Conservation (phyloP, 1,140 invertebrate genomes). For the Episyrphus balteatus region DNA sequence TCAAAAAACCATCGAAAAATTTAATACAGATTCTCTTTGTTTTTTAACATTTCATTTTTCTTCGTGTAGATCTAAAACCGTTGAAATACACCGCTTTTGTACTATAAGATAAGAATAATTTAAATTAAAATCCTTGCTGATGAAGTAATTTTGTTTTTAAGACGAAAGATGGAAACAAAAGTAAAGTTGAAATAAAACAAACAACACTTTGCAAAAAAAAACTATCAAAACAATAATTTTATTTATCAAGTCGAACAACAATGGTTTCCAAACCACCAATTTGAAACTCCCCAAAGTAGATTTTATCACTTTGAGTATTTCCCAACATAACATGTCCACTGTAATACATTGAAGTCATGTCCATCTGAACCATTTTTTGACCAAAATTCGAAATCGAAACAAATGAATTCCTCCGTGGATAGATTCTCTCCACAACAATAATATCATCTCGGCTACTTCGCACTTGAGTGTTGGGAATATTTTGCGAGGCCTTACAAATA, state of each 20-base stretch:
- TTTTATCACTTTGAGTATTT: slow-evolving; percentile 41
- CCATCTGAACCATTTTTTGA: slow-evolving; percentile 43
- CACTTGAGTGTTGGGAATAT: slow-evolving; percentile 51
- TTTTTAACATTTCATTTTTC: no score
- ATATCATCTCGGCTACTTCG: slow-evolving; percentile 50
- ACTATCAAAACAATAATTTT: slow-evolving; percentile 12
- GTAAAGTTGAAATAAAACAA: no score
- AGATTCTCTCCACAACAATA: slow-evolving; percentile 61
- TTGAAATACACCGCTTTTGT: no score
- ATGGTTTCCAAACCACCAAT: slow-evolving; percentile 50
- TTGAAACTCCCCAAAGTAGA: slow-evolving; percentile 55
- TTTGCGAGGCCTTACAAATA: slow-evolving; percentile 48
- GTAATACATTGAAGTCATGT: slow-evolving; percentile 62
- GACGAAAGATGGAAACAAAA: no score
- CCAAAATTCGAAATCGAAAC: slow-evolving; percentile 62
- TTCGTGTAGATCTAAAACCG: no score
- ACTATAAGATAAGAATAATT: no score
- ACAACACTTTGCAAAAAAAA: no score
- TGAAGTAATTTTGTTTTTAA: no score
- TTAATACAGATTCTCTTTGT: no score
- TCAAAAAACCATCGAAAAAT: no score
- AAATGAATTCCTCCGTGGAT: slow-evolving; percentile 61
- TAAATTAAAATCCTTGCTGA: no score
- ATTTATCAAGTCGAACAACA: slow-evolving; percentile 58
- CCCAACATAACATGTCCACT: slow-evolving; percentile 59